These are phyloP conservation scores for Oreortyx pictus DNA, from an alignment of 2,797 vertebrate genomes.

Conservation along the genomic window DNA sequence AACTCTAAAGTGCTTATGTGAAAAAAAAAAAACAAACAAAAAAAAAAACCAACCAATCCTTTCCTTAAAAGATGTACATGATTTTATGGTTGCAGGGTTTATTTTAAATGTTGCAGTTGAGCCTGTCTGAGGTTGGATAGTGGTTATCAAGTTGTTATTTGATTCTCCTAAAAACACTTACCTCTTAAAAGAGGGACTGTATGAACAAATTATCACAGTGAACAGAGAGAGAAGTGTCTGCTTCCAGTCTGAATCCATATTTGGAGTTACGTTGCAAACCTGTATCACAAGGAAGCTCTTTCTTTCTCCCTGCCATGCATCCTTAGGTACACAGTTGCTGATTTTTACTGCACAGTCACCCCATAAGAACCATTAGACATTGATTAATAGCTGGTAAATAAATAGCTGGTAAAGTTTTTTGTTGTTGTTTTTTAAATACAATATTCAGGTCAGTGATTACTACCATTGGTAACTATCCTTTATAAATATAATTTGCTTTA, in stretches of 20 bases:
- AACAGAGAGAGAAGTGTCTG: background rate
- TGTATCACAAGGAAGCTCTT: background rate
- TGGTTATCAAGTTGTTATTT: background rate
- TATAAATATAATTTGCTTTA: background rate
- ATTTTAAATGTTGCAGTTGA: background rate
- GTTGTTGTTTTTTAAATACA: background rate
- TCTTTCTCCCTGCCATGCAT: background rate
- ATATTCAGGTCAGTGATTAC: background rate
- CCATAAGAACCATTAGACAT: background rate
- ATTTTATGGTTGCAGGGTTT: background rate
- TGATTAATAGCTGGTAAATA: background rate
- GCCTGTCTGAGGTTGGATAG: background rate
- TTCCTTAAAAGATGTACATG: background rate
- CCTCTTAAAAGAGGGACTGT: background rate
- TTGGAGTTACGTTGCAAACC: background rate
- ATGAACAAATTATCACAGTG: background rate
- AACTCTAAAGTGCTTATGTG: accelerated
- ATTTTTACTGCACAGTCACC: background rate
- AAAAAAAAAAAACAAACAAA: background rate
- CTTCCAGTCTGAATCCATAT: background rate
- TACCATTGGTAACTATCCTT: background rate
- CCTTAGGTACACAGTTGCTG: background rate
- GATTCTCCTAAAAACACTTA: background rate
- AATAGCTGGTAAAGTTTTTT: background rate
- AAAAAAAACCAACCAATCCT: background rate